Evolutionary conservation across 2,113 vertebrate species (phyloP).

Genomic region (Anser brachyrhynchus): DNA sequence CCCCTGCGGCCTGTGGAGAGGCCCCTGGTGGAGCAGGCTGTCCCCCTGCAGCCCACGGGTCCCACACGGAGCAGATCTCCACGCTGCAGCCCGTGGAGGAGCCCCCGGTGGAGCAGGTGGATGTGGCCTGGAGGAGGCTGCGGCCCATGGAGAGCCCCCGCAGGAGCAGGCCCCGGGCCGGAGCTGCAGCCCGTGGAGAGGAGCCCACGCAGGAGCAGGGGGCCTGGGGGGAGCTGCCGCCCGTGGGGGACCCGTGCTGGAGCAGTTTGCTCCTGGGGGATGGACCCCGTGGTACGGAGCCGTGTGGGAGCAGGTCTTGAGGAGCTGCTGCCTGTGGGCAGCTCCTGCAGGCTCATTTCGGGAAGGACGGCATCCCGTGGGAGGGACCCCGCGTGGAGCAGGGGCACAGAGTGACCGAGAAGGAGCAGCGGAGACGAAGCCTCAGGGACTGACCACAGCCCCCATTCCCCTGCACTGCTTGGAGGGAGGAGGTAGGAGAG

Average conservation of each 20-base stretch:
- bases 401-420: not conserved
- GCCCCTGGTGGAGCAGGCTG: not conserved
- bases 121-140: not conserved
- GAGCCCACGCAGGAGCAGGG: too few species aligned
- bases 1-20: not conserved
- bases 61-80: not conserved
- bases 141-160: not conserved
- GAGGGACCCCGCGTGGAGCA: not conserved
- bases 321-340: not conserved
- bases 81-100: not conserved
- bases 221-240: too few species aligned
- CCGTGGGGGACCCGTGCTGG: too few species aligned
- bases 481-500: not conserved
- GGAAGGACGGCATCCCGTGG: not conserved
- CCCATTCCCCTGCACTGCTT: too few species aligned
- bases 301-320: too few species aligned
- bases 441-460: not conserved
- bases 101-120: not conserved
- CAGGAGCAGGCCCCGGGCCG: not conserved
- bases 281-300: too few species aligned
- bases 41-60: not conserved
- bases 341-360: too few species aligned
- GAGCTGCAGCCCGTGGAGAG: not conserved
- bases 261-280: too few species aligned
- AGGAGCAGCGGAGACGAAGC: not conserved